Evolutionary conservation across 2,797 vertebrate genomes (phyloP).

Genomic region (Tadarida brasiliensis): DNA sequence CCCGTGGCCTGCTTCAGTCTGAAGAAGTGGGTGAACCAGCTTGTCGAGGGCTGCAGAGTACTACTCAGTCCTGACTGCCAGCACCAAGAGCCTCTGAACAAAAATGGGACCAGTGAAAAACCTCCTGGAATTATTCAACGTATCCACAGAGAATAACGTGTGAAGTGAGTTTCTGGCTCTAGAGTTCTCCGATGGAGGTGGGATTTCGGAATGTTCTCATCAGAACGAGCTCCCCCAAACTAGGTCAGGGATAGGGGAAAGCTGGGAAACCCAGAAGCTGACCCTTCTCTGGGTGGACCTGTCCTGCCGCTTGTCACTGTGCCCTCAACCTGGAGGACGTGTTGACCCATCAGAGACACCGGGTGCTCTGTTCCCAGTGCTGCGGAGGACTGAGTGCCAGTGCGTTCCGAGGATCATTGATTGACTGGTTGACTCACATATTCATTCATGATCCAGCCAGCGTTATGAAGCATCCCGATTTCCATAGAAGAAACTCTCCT

Average conservation of each 20-base stretch:
- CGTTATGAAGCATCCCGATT: not conserved
- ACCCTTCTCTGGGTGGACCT: no score
- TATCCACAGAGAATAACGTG: not conserved
- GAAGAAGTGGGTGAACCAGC: not conserved
- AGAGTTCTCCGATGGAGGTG: not conserved
- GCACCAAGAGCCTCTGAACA: not conserved
- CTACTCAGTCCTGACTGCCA: not conserved
- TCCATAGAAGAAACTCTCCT: not conserved
- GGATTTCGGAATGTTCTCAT: not conserved
- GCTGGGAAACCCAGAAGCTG: fast-evolving
- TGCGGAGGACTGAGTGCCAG: fast-evolving
- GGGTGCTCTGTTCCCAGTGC: not conserved
- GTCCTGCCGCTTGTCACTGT: not conserved
- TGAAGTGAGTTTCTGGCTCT: not conserved
- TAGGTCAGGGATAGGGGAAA: not conserved
- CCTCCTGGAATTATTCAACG: not conserved
- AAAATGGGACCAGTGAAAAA: not conserved
- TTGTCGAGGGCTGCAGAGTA: not conserved
- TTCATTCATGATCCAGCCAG: not conserved
- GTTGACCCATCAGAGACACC: not conserved
- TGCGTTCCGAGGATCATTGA: not conserved
- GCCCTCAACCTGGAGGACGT: fast-evolving
- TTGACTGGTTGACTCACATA: fast-evolving
- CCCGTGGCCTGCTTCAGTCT: not conserved
- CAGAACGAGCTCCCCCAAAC: not conserved